phyloP scores from a whole-genome alignment of 1,140 invertebrate species.

The Thaumatotibia leucotreta region DNA sequence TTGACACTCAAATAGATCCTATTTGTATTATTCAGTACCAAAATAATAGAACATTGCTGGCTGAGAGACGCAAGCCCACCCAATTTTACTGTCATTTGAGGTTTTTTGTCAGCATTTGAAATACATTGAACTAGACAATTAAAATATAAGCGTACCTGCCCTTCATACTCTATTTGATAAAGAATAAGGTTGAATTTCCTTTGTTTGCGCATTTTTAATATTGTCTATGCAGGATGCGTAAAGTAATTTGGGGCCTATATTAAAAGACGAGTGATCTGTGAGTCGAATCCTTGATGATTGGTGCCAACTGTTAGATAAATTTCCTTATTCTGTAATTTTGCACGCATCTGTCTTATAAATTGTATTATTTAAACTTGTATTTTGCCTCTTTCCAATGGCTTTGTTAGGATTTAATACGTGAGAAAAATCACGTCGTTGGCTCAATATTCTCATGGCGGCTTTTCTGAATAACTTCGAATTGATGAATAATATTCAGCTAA shows the following conservation, averaged over 20 bases:
- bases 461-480: too few relatives aligned
- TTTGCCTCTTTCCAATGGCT: too few relatives aligned
- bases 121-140: not conserved
- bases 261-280: constrained; percentile 4
- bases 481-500: too few relatives aligned
- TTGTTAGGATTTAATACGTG: not conserved
- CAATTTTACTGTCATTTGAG: not conserved
- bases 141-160: not conserved
- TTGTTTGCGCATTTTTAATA: not conserved
- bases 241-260: constrained; percentile 7
- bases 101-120: constrained; percentile 7
- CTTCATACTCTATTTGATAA: not conserved
- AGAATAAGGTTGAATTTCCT: not conserved
- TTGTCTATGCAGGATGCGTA: constrained; percentile 11
- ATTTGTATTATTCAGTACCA: too few relatives aligned
- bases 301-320: not conserved
- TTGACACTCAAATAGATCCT: too few relatives aligned
- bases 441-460: too few relatives aligned
- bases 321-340: not conserved
- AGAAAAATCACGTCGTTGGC: too few relatives aligned
- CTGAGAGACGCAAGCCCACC: not conserved
- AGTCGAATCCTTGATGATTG: constrained; percentile 5
- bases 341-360: not conserved
- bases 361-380: too few relatives aligned
- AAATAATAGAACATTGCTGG: not conserved